These are phyloP conservation scores for Vulpes lagopus DNA, from an alignment of 2,113 vertebrate species.

Conservation along the genomic window DNA sequence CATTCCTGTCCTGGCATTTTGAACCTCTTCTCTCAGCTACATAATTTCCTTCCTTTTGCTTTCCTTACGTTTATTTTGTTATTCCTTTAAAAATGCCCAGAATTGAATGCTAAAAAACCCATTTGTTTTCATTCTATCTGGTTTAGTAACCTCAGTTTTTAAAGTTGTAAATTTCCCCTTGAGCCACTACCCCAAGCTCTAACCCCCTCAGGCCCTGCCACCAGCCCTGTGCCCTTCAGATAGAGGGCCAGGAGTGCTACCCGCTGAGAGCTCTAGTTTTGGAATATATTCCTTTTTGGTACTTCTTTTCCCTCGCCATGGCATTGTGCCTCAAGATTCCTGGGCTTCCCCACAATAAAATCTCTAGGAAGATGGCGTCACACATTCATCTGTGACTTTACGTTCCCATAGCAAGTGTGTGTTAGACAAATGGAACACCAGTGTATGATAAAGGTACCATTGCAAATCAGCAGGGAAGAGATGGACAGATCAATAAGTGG, in stretches of 20 bases:
- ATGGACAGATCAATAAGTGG: neutral
- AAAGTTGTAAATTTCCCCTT: neutral
- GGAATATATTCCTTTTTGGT: neutral
- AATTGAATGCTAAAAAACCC: neutral
- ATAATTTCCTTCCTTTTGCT: neutral
- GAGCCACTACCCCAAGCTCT: neutral
- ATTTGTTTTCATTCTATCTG: neutral
- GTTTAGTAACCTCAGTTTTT: neutral
- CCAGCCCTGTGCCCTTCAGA: neutral
- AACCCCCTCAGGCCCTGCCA: neutral
- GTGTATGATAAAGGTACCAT: neutral
- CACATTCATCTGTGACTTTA: neutral
- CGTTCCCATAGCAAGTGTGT: neutral
- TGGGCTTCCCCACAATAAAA: neutral
- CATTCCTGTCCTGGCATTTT: neutral
- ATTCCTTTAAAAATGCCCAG: neutral
- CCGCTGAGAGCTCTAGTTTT: neutral
- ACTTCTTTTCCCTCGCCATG: neutral
- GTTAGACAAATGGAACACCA: neutral
- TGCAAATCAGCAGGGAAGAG: neutral
- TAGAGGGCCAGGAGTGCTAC: neutral
- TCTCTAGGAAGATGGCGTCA: neutral
- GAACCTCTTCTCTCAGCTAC: neutral
- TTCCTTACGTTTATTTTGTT: neutral
- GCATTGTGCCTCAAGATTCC: neutral